A percentile compares a stretch with the other conserved stretches of the same genome.
Conservation (phyloP, 2,113 vertebrate genomes). For the Nibea coibor region DNA sequence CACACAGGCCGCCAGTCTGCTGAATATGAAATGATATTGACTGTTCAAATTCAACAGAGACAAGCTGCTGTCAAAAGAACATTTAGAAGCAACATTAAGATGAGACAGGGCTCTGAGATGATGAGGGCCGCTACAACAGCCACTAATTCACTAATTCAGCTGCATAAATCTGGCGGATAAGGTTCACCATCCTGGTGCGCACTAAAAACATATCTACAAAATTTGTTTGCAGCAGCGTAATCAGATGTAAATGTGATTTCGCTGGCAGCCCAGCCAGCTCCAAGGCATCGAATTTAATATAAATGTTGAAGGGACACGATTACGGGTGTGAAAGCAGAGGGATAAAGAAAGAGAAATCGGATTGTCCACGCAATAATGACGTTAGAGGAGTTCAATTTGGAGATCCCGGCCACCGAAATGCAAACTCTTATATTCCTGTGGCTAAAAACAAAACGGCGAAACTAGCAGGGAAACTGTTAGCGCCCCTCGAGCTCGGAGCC, state of each 20-base stretch:
- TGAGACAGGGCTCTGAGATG: no score
- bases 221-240: constrained; percentile 6
- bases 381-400: background rate
- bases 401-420: background rate
- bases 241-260: constrained; percentile 48
- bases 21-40: constrained; percentile 9
- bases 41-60: background rate
- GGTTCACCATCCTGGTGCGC: background rate
- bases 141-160: background rate
- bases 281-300: constrained; percentile 13
- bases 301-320: constrained; percentile 10
- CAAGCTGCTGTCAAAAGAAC: background rate
- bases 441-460: background rate
- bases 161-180: background rate
- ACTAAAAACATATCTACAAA: background rate
- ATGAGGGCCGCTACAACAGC: background rate
- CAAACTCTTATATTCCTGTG: background rate
- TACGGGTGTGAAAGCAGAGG: constrained; percentile 11
- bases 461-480: background rate
- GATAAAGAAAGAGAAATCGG: constrained; percentile 9
- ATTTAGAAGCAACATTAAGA: background rate
- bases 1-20: background rate
- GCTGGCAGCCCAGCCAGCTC: constrained; percentile 11
- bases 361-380: constrained; percentile 10
- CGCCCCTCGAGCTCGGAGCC: background rate